Percentiles rank a stretch among this genome's conserved stretches.
These are phyloP conservation scores for Microcebus ravelobensis DNA, from an alignment of 2,113 vertebrate species.

Conservation along the genomic window DNA sequence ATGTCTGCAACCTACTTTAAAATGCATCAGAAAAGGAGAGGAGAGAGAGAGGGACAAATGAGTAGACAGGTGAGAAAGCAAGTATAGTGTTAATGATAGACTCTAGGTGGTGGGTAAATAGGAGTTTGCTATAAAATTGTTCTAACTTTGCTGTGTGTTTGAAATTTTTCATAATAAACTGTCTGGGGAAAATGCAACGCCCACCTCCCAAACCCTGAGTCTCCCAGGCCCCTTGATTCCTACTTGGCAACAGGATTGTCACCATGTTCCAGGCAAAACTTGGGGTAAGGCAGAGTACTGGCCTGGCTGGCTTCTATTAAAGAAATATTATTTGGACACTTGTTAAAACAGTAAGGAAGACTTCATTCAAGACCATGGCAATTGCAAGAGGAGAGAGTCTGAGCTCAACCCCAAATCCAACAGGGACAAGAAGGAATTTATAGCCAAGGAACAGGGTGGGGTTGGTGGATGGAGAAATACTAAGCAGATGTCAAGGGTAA, in stretches of 20 bases:
- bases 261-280: not conserved
- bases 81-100: not conserved
- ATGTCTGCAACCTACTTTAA: not conserved
- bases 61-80: not conserved
- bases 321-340: not conserved
- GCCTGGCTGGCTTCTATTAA: not conserved
- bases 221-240: not conserved
- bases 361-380: not conserved
- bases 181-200: not conserved
- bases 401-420: not conserved
- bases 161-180: not conserved
- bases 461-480: not conserved
- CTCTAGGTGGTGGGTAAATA: not conserved
- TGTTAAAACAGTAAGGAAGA: not conserved
- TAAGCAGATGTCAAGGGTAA: not conserved
- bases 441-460: not conserved
- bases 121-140: not conserved
- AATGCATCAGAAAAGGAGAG: not conserved
- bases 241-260: not conserved
- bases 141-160: not conserved
- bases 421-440: not conserved
- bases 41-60: not conserved
- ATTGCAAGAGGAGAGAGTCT: not conserved
- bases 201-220: too few relatives aligned
- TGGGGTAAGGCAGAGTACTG: too few relatives aligned